Evolutionary conservation across 2,888 invertebrate species (phyloP), one percentile per base, ranked within the genome.

Genomic region (Teleogryllus oceanicus): DNA sequence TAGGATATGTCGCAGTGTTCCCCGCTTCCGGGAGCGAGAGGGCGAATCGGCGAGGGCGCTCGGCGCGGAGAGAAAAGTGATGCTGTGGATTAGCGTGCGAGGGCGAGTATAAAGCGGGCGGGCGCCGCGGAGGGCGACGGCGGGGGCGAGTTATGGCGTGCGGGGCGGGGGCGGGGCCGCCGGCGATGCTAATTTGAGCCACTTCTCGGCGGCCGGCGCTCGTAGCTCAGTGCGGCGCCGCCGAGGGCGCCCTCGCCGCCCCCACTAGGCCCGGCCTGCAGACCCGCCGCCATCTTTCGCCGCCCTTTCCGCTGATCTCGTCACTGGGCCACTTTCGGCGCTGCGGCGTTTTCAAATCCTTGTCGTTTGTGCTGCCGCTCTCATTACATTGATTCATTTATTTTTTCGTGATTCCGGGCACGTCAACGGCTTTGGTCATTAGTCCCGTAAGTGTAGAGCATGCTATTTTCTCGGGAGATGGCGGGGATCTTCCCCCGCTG

Each of bases 1-100:
- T 62, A 62, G 62, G 62, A 62, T 62, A 62, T 62, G 62, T 62
- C n/a, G 62, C 16, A 62, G 62, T 62, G 62, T 62, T n/a, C 62
- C n/a, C 5, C 16, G 62, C n/a, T 13, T 62, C 16, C 13, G 4
- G n/a, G 62, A 62, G 62, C 13, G 62, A 62, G n/a, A 62, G n/a
- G n/a, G n/a, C 13, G 62, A 62, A 12, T 10, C 11, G 62, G 62
- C 16, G 62, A 62, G 62, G 13, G 62, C 13, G 62, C 16, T 3
- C n/a, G 62, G 62, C 13, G n/a, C 62, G 62, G 62, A 62, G 62
- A 62, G 62, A 62, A 62, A 62, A 62, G n/a, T 62, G 62, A 62
- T 13, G 13, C 62, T 62, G n/a, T 62, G 62, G 62, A 62, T 62
- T 62, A 62, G 62, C 62, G 62, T 62, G 62, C 5, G 62, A 62